phyloP scores from a whole-genome alignment of 2,797 vertebrate species.

The Taenioides sp. region DNA sequence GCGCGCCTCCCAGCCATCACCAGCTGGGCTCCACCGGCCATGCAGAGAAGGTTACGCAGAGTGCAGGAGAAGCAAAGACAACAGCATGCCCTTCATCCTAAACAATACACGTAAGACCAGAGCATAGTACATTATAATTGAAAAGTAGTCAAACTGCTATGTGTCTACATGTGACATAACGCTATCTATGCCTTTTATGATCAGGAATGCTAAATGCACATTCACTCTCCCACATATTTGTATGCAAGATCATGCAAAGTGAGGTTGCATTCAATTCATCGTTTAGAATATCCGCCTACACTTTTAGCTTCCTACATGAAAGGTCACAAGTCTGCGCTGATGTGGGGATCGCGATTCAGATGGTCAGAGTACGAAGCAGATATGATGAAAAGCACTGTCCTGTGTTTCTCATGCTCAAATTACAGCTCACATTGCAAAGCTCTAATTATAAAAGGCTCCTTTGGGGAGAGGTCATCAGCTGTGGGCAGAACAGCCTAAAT shows the following conservation, averaged over 20 bases:
- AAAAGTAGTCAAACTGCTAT: neutral
- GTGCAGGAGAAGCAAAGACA: slow-evolving; percentile 43
- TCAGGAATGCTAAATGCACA: neutral
- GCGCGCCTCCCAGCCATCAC: slow-evolving; percentile 53
- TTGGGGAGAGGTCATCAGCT: slow-evolving; percentile 16
- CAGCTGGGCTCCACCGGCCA: slow-evolving; percentile 63
- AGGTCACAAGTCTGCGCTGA: slow-evolving; percentile 16
- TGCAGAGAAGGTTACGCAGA: slow-evolving; percentile 61
- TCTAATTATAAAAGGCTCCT: slow-evolving; percentile 14
- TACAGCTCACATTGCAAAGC: slow-evolving; percentile 1
- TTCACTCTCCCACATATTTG: neutral
- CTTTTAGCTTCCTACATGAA: slow-evolving; percentile 6
- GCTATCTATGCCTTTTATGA: neutral
- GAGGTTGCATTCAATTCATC: neutral
- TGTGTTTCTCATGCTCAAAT: neutral
- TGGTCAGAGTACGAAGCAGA: slow-evolving; percentile 5
- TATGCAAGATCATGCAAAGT: slow-evolving; percentile 6
- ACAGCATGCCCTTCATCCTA: neutral
- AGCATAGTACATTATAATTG: neutral
- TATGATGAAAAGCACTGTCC: neutral
- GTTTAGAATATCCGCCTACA: neutral
- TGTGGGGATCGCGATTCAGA: slow-evolving; percentile 21
- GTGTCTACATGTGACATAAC: neutral
- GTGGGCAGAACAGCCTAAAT: slow-evolving; percentile 17
- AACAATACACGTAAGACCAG: neutral